Evolutionary conservation across 2,888 invertebrate species (phyloP).

Genomic region (Acanthococcus lagerstroemiae): DNA sequence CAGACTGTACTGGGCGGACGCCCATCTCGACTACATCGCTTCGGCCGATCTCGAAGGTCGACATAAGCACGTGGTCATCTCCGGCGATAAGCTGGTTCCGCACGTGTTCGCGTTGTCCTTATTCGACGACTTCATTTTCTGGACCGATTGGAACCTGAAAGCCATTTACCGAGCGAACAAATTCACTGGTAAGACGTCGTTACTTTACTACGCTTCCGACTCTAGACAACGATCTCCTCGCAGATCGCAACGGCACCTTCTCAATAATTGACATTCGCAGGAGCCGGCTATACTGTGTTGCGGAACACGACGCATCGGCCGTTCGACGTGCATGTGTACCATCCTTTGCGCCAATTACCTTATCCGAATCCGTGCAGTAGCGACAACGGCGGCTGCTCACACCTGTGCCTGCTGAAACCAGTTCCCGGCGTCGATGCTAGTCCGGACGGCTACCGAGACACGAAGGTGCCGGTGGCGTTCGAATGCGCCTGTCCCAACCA

Average conservation of each 20-base stretch:
- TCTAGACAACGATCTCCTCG: too few species aligned
- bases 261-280: slow-evolving; percentile 40
- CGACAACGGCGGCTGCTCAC: slow-evolving; percentile 92
- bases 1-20: slow-evolving; percentile 93
- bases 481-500: slow-evolving; percentile 93
- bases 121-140: slow-evolving; percentile 87
- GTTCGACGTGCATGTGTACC: slow-evolving; percentile 86
- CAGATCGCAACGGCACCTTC: too few species aligned
- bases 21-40: slow-evolving; percentile 94
- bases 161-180: slow-evolving; percentile 85
- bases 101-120: slow-evolving; percentile 91
- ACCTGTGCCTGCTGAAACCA: slow-evolving; percentile 84
- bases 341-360: slow-evolving; percentile 73
- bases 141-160: slow-evolving; percentile 98
- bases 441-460: slow-evolving; percentile 51
- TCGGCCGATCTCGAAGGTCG: slow-evolving; percentile 86
- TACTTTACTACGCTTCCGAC: too few species aligned
- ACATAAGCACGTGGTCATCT: slow-evolving; percentile 69
- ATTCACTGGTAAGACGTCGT: slow-evolving; percentile 54
- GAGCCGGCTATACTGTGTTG: slow-evolving; percentile 59
- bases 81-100: slow-evolving; percentile 63
- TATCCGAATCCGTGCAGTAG: slow-evolving; percentile 82
- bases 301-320: slow-evolving; percentile 90
- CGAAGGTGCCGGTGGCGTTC: slow-evolving; percentile 63
- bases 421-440: slow-evolving; percentile 41